These are phyloP conservation scores for Drosophila histrio DNA, from an alignment of 2,888 invertebrate species.

Conservation along the genomic window DNA sequence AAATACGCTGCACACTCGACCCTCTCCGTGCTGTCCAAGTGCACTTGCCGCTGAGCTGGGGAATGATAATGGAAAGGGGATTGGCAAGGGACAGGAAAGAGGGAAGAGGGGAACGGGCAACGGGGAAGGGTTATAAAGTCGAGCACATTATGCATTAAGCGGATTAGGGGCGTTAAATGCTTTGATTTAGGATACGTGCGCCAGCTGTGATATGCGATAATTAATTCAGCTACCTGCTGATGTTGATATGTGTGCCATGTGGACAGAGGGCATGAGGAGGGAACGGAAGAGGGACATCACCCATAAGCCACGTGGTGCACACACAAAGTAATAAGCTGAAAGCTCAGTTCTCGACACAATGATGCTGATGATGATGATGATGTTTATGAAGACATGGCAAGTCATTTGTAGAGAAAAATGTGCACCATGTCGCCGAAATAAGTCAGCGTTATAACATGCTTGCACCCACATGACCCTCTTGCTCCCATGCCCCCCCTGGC, in stretches of 20 bases:
- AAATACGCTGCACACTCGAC: conserved; percentile 53
- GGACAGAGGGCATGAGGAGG: background rate
- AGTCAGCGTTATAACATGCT: conserved; percentile 50
- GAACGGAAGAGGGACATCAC: background rate
- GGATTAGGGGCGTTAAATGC: conserved; percentile 73
- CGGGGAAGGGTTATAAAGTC: conserved; percentile 3
- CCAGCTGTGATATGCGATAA: conserved; percentile 69
- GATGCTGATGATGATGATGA: conserved; percentile 26
- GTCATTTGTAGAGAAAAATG: conserved; percentile 61
- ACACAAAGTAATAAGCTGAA: conserved; percentile 76
- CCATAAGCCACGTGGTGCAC: background rate
- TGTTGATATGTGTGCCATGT: background rate
- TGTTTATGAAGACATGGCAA: conserved; percentile 55
- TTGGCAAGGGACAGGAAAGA: background rate
- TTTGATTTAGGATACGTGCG: conserved; percentile 72
- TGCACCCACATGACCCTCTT: background rate
- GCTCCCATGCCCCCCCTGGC: background rate
- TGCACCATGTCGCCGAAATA: conserved; percentile 64
- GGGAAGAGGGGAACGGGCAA: background rate
- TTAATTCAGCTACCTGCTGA: conserved; percentile 58
- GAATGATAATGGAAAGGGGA: background rate
- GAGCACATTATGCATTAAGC: conserved; percentile 62
- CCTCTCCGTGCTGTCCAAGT: background rate
- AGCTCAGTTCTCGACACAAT: conserved; percentile 35
- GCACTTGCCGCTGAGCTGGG: conserved; percentile 10